Evolutionary conservation across 2,888 invertebrate genomes (phyloP).

Genomic region (Amphipoea lucens): DNA sequence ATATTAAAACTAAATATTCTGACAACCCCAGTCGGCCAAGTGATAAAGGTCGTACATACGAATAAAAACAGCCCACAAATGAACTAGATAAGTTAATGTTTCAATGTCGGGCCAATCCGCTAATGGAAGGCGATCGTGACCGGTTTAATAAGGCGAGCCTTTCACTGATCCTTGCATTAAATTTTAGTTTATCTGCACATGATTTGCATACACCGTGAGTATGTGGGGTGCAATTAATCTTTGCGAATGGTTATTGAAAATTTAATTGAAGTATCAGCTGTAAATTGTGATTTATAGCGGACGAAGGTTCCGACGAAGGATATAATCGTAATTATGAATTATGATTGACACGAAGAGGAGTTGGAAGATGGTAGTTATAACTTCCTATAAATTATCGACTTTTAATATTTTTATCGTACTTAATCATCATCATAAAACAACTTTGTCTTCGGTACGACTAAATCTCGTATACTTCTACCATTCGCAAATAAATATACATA

Average conservation of each 20-base stretch:
- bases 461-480: background rate
- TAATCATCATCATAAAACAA: background rate
- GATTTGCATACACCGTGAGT: constrained; percentile 68
- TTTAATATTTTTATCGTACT: background rate
- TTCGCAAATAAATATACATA: background rate
- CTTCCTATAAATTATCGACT: background rate
- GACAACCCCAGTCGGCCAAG: constrained; percentile 36
- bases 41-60: constrained; percentile 55
- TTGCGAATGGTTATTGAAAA: constrained; percentile 42
- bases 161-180: constrained; percentile 74
- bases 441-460: too few relatives aligned
- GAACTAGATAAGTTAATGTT: constrained; percentile 65
- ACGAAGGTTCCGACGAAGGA: background rate
- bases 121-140: constrained; percentile 73
- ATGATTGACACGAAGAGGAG: background rate
- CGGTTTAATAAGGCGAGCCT: constrained; percentile 70
- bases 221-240: constrained; percentile 61
- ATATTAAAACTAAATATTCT: constrained; percentile 33
- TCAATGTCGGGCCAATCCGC: constrained; percentile 71
- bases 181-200: constrained; percentile 69
- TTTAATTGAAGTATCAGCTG: constrained; percentile 33
- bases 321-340: background rate
- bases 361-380: background rate
- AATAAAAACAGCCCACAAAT: constrained; percentile 61
- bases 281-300: constrained; percentile 26